phyloP scores from a whole-genome alignment of 1,140 invertebrate genomes.

The Ostrea edulis region DNA sequence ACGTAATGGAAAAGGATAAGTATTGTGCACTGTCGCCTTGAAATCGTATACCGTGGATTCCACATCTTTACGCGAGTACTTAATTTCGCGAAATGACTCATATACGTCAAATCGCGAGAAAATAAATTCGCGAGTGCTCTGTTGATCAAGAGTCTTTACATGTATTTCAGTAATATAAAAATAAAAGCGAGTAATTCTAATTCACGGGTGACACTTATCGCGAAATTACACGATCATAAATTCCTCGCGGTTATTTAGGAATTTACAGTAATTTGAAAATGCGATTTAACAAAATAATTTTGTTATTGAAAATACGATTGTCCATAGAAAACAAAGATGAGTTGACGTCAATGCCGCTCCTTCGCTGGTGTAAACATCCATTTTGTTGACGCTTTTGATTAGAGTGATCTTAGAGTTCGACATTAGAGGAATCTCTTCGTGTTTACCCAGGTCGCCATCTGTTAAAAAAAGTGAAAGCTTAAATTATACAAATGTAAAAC shows the following conservation, averaged over 20 bases:
- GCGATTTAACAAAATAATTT: neutral
- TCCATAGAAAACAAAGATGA: neutral
- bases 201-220: too few species aligned
- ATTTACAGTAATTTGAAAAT: neutral
- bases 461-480: neutral
- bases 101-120: too few species aligned
- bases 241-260: neutral
- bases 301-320: neutral
- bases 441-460: neutral
- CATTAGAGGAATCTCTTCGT: neutral
- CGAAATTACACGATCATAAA: too few species aligned
- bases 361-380: neutral
- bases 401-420: neutral
- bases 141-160: too few species aligned
- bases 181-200: too few species aligned
- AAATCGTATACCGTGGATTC: too few species aligned
- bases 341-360: neutral
- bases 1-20: too few species aligned
- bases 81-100: too few species aligned
- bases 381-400: conserved; percentile 20
- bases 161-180: too few species aligned
- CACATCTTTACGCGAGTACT: too few species aligned
- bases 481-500: neutral
- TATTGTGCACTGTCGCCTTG: too few species aligned
- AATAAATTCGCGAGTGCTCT: too few species aligned